phyloP scores from a whole-genome alignment of 1,140 invertebrate species.

The Leptestheria dahalacensis region DNA sequence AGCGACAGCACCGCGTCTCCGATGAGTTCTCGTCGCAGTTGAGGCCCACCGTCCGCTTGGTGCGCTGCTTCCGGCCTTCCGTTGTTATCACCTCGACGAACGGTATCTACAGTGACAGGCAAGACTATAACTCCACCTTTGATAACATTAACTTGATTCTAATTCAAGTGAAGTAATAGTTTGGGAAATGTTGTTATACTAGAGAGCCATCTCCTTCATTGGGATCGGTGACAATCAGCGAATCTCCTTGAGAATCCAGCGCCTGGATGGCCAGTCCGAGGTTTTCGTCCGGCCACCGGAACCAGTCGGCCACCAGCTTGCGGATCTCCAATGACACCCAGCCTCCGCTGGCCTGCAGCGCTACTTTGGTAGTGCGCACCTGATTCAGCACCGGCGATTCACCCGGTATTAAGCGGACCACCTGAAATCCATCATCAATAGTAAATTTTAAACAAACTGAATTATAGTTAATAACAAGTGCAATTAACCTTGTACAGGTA shows the following conservation, averaged over 20 bases:
- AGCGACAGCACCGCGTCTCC: conserved; percentile 71
- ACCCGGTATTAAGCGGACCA: conserved; percentile 3
- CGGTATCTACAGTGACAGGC: conserved; percentile 41
- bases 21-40: conserved; percentile 59
- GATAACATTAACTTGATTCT: no score
- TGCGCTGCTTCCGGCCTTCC: conserved; percentile 41
- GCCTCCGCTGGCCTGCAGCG: conserved; percentile 30
- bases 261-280: conserved; percentile 57
- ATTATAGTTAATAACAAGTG: neutral
- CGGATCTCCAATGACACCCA: conserved; percentile 60
- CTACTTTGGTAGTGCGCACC: conserved; percentile 15
- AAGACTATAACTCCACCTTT: no score
- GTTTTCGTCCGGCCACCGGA: conserved; percentile 49
- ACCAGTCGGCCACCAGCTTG: conserved; percentile 56
- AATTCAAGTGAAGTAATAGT: no score
- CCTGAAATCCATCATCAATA: neutral
- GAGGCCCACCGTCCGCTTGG: conserved; percentile 56
- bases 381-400: conserved; percentile 17
- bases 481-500: neutral
- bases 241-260: neutral
- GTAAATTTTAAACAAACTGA: neutral
- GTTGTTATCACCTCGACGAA: conserved; percentile 61
- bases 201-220: neutral
- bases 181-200: no score
- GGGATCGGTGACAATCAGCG: neutral